Evolutionary conservation across 1,140 invertebrate genomes (phyloP).

Genomic region (Papilio dardanus): DNA sequence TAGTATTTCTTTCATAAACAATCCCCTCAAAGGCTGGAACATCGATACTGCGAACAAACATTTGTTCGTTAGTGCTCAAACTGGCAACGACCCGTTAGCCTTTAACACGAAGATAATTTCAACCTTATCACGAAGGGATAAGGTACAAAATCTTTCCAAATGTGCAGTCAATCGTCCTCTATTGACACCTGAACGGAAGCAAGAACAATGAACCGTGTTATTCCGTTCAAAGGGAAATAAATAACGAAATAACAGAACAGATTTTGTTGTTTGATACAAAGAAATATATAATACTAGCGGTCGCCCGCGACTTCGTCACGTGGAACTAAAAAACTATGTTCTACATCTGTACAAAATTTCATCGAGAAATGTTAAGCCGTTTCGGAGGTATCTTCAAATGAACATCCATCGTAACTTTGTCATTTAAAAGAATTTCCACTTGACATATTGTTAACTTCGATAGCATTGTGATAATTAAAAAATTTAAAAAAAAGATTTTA

Average conservation of each 20-base stretch:
- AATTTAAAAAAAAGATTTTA: no score
- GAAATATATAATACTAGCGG: no score
- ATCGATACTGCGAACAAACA: conserved; percentile 12
- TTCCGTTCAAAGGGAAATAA: conserved; percentile 17
- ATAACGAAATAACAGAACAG: conserved; percentile 14
- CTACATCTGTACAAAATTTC: no score
- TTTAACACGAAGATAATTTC: no score
- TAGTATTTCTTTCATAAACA: conserved; percentile 22
- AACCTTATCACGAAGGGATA: conserved; percentile 26
- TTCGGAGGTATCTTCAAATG: no score
- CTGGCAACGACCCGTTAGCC: conserved; percentile 4
- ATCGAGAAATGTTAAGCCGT: no score
- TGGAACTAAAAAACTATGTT: no score
- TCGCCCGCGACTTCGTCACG: no score
- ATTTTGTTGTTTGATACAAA: conserved; percentile 16
- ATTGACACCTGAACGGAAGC: conserved; percentile 25
- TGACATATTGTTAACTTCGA: no score
- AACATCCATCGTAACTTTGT: no score
- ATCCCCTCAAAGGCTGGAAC: conserved; percentile 1
- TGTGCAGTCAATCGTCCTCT: conserved; percentile 19
- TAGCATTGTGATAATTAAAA: no score
- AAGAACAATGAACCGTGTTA: conserved; percentile 23
- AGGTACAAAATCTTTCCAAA: conserved; percentile 23
- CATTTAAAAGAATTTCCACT: no score
- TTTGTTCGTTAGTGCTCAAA: conserved; percentile 26